These are phyloP conservation scores for Mastomys coucha DNA, from an alignment of 2,113 vertebrate species.

Conservation along the genomic window DNA sequence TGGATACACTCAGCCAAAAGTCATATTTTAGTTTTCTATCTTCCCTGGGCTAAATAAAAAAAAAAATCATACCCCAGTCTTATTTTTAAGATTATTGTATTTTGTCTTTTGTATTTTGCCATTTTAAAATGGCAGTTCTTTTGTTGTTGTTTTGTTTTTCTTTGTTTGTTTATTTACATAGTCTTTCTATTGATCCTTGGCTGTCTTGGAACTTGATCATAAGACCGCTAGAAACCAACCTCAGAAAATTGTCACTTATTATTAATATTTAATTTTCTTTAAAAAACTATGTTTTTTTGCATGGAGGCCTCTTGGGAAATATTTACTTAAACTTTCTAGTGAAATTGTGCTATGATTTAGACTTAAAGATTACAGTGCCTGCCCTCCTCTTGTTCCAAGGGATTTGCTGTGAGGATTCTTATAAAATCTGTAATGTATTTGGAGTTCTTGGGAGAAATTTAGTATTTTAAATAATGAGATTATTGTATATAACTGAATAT, in stretches of 20 bases:
- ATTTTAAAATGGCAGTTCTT: not conserved
- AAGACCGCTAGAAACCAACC: not conserved
- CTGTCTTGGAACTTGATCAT: not conserved
- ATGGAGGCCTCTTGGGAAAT: conserved; percentile 31
- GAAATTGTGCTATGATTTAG: not conserved
- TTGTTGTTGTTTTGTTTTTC: not conserved
- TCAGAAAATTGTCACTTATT: conserved; percentile 34
- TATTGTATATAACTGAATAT: conserved; percentile 55
- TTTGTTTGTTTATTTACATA: not conserved
- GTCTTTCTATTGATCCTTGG: not conserved
- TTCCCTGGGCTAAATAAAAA: not conserved
- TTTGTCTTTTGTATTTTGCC: too few species aligned
- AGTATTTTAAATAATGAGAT: conserved; percentile 65
- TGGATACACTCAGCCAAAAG: not conserved
- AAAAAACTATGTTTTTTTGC: not conserved
- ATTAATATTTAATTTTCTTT: conserved; percentile 45
- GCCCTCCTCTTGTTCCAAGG: conserved; percentile 19
- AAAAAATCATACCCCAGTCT: not conserved
- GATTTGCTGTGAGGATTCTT: conserved; percentile 46
- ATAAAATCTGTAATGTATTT: conserved; percentile 43
- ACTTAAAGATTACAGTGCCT: not conserved
- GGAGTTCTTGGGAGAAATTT: conserved; percentile 47
- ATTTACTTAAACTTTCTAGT: conserved; percentile 26
- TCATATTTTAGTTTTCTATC: not conserved
- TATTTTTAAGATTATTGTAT: not conserved